These are phyloP conservation scores for Agelastica alni DNA, from an alignment of 2,888 invertebrate genomes.

Conservation along the genomic window DNA sequence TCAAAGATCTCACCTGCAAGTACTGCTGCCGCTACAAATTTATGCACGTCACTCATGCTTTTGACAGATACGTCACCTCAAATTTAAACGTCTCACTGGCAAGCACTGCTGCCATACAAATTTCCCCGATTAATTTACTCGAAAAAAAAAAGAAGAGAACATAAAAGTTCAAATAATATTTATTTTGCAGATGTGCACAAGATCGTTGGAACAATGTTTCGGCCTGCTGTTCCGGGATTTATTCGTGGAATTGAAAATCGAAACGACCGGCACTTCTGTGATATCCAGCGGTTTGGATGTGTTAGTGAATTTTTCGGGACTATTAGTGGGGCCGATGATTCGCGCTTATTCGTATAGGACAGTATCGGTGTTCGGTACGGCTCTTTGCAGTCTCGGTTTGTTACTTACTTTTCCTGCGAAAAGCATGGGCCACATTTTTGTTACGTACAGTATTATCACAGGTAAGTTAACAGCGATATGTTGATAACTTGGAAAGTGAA, in stretches of 20 bases:
- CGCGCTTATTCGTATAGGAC: constrained; percentile 76
- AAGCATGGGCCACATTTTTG: constrained; percentile 72
- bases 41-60: too few relatives aligned
- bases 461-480: too few relatives aligned
- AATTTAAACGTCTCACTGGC: too few relatives aligned
- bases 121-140: too few relatives aligned
- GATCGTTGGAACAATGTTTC: constrained; percentile 80
- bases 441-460: constrained; percentile 76
- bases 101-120: too few relatives aligned
- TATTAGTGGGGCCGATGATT: constrained; percentile 76
- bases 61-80: too few relatives aligned
- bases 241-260: constrained; percentile 68
- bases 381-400: constrained; percentile 69
- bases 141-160: too few relatives aligned
- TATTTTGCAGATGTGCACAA: constrained; percentile 71
- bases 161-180: too few relatives aligned
- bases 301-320: constrained; percentile 77
- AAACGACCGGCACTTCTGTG: constrained; percentile 74
- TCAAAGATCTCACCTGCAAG: too few relatives aligned
- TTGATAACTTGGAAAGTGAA: too few relatives aligned
- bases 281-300: constrained; percentile 78
- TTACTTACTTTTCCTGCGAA: constrained; percentile 70
- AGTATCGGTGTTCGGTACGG: constrained; percentile 69
- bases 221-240: constrained; percentile 79
- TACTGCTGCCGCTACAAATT: too few relatives aligned